phyloP scores from a whole-genome alignment of 2,113 vertebrate species.

The Zosterops pallidus region DNA sequence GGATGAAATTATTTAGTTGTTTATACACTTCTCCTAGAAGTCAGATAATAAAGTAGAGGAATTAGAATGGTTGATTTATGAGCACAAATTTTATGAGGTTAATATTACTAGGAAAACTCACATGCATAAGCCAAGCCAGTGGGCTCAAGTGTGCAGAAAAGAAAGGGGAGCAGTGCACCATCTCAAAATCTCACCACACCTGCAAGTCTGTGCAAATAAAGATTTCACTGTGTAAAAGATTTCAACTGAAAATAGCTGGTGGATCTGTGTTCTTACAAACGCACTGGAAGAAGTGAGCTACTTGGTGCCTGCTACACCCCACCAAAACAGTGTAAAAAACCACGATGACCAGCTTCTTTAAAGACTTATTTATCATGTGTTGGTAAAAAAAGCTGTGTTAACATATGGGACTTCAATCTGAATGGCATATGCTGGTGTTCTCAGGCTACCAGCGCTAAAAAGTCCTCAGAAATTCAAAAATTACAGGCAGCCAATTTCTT shows the following conservation, averaged over 20 bases:
- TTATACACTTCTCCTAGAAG: neutral
- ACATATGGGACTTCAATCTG: constrained; percentile 67
- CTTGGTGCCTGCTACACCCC: constrained; percentile 5
- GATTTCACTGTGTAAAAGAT: neutral
- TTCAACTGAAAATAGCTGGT: neutral
- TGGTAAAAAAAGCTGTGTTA: constrained; percentile 65
- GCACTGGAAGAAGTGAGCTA: neutral
- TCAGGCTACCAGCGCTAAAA: constrained; percentile 59
- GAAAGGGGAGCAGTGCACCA: neutral
- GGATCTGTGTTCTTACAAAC: neutral
- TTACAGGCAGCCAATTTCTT: constrained; percentile 41
- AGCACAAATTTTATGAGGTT: constrained; percentile 3
- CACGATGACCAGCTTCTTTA: constrained; percentile 49
- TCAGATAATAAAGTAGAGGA: neutral
- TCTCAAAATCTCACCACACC: neutral
- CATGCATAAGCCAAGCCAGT: neutral
- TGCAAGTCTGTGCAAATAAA: neutral
- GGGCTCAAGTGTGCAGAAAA: neutral
- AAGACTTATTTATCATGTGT: constrained; percentile 58
- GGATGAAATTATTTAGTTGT: neutral
- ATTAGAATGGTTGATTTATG: constrained; percentile 32
- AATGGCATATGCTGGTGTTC: constrained; percentile 69
- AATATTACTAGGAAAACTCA: neutral
- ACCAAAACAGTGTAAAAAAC: neutral
- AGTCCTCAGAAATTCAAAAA: constrained; percentile 52